These are phyloP conservation scores for Coilia nasus DNA, from an alignment of 2,797 vertebrate genomes.

Conservation along the genomic window DNA sequence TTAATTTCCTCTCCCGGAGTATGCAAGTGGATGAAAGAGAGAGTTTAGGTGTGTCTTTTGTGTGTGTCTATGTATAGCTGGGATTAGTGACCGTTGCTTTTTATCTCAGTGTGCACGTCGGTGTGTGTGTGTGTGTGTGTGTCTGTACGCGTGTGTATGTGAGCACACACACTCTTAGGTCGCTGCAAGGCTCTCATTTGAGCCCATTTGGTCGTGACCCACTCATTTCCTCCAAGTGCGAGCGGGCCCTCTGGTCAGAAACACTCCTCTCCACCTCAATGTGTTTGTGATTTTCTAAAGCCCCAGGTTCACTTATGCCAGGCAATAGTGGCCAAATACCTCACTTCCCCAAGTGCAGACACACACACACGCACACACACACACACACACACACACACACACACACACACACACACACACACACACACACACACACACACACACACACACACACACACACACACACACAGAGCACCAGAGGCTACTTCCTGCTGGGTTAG, in stretches of 20 bases:
- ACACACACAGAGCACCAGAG: slow-evolving; percentile 24
- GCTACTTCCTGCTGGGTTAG: slow-evolving; percentile 32
- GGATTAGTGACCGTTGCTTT: background rate
- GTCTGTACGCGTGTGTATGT: background rate
- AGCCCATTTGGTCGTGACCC: slow-evolving; percentile 32
- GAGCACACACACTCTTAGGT: background rate
- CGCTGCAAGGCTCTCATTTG: slow-evolving; percentile 35
- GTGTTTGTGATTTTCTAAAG: slow-evolving; percentile 54
- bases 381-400: background rate
- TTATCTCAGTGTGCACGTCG: background rate
- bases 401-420: background rate
- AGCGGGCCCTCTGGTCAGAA: slow-evolving; percentile 36
- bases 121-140: slow-evolving; percentile 1
- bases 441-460: slow-evolving; percentile 8
- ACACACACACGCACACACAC: slow-evolving; percentile 25
- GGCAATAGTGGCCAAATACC: slow-evolving; percentile 32
- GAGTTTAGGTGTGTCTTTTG: background rate
- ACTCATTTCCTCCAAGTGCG: slow-evolving; percentile 48
- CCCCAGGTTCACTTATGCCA: slow-evolving; percentile 37
- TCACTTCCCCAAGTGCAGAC: slow-evolving; percentile 18
- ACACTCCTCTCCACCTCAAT: slow-evolving; percentile 49
- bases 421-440: slow-evolving; percentile 34
- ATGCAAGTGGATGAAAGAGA: background rate
- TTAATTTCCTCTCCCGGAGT: background rate
- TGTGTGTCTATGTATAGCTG: background rate